Conservation (phyloP, 1,140 invertebrate genomes). For the Andrena cerasifolii region DNA sequence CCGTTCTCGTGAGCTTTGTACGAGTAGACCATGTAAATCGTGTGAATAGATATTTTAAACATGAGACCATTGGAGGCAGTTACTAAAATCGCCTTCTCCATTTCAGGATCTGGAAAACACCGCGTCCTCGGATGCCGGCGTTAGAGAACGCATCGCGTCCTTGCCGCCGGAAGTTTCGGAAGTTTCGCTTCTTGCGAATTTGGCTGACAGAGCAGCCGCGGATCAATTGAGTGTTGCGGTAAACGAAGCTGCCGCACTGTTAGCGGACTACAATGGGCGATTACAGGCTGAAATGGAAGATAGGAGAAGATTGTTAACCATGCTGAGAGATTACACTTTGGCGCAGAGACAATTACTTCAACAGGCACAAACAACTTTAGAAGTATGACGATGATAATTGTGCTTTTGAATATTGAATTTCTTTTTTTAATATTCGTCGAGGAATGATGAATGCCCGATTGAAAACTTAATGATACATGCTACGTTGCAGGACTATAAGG, state of each 20-base stretch:
- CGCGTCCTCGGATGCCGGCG: constrained; percentile 95
- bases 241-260: constrained; percentile 91
- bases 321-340: constrained; percentile 93
- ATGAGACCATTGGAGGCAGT: constrained; percentile 14
- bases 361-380: constrained; percentile 92
- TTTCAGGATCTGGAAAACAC: constrained; percentile 95
- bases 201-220: constrained; percentile 89
- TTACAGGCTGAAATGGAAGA: constrained; percentile 94
- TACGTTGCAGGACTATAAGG: constrained; percentile 90
- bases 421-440: neutral
- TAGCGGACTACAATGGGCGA: constrained; percentile 94
- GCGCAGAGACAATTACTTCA: constrained; percentile 92
- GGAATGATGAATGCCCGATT: neutral
- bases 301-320: constrained; percentile 90
- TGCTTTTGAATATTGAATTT: constrained; percentile 5
- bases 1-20: neutral
- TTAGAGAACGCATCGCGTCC: constrained; percentile 95
- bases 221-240: constrained; percentile 89
- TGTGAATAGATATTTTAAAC: neutral
- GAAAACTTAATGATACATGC: neutral
- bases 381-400: constrained; percentile 88
- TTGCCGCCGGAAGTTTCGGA: constrained; percentile 97
- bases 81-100: constrained; percentile 51
- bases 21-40: neutral
- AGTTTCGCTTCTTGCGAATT: constrained; percentile 90